Conservation (phyloP, 1,140 invertebrate genomes). For the Ganaspis sp. region DNA sequence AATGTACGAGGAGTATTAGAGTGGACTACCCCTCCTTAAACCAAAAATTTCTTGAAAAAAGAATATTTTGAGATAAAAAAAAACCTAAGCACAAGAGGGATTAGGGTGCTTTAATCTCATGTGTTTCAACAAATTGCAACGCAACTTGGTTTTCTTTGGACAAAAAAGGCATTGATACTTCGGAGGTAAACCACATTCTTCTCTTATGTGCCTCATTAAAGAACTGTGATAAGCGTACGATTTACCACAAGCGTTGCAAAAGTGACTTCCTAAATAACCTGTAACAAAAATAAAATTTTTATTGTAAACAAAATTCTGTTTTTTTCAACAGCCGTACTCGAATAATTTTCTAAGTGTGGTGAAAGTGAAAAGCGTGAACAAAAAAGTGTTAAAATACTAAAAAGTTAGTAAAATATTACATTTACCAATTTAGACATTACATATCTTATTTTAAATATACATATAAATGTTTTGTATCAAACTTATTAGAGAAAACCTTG, state of each 20-base stretch:
- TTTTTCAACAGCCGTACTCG: background rate
- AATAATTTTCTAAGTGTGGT: background rate
- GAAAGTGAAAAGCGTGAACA: background rate
- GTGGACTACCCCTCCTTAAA: no score
- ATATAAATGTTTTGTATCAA: no score
- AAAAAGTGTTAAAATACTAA: background rate
- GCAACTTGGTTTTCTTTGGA: slow-evolving; percentile 66
- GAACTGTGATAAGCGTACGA: slow-evolving; percentile 72
- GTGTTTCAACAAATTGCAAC: slow-evolving; percentile 70
- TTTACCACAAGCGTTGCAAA: slow-evolving; percentile 73
- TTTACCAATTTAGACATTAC: no score
- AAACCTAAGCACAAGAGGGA: slow-evolving; percentile 21
- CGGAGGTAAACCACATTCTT: slow-evolving; percentile 75
- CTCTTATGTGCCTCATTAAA: slow-evolving; percentile 72
- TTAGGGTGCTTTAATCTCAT: slow-evolving; percentile 62
- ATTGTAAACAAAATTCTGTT: slow-evolving; percentile 38
- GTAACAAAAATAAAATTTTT: slow-evolving; percentile 51
- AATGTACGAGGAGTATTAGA: no score
- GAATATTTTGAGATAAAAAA: slow-evolving; percentile 40
- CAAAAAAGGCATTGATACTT: slow-evolving; percentile 76
- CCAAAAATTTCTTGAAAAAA: no score
- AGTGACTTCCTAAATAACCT: slow-evolving; percentile 46
- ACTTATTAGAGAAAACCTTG: no score
- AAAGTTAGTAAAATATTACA: no score
- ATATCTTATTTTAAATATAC: no score